Conservation (phyloP, 2,113 vertebrate genomes). For the Zosterops pallidus region DNA sequence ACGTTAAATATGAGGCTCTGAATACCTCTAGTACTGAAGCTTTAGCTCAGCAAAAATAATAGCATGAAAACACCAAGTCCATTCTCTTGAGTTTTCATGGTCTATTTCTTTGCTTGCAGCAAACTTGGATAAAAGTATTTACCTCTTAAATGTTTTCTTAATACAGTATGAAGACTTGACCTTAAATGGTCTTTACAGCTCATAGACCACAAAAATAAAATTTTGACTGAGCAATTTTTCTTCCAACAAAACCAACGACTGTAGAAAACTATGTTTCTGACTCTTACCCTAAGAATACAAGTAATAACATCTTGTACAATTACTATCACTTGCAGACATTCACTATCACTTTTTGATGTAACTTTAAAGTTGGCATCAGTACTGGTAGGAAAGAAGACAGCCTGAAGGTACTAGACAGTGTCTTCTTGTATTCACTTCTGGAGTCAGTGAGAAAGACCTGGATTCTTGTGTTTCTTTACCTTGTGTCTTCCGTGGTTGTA, state of each 20-base stretch:
- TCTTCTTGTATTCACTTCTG: background rate
- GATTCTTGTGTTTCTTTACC: background rate
- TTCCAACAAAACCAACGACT: slow-evolving; percentile 62
- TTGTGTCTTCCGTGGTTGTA: background rate
- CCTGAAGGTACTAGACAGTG: background rate
- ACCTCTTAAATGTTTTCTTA: slow-evolving; percentile 77
- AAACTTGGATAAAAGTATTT: slow-evolving; percentile 75
- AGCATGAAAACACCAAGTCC: slow-evolving; percentile 52
- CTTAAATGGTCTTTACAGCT: slow-evolving; percentile 74
- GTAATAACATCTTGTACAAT: slow-evolving; percentile 31
- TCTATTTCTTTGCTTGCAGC: slow-evolving; percentile 74
- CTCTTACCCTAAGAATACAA: slow-evolving; percentile 23
- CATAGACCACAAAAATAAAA: slow-evolving; percentile 71
- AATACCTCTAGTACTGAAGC: slow-evolving; percentile 24
- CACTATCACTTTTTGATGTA: slow-evolving; percentile 19
- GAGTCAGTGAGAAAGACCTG: background rate
- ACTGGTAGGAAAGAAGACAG: background rate
- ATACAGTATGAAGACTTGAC: slow-evolving; percentile 69
- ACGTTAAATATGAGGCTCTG: background rate
- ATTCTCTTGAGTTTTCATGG: slow-evolving; percentile 77
- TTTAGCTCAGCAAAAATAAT: slow-evolving; percentile 66
- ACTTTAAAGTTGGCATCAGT: background rate
- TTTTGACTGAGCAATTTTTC: slow-evolving; percentile 69
- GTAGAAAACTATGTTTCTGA: background rate
- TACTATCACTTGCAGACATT: slow-evolving; percentile 2